A percentile compares a stretch with the other conserved stretches of the same genome.
Conservation (phyloP, 2,113 vertebrate species). For the Aramus guarauna region DNA sequence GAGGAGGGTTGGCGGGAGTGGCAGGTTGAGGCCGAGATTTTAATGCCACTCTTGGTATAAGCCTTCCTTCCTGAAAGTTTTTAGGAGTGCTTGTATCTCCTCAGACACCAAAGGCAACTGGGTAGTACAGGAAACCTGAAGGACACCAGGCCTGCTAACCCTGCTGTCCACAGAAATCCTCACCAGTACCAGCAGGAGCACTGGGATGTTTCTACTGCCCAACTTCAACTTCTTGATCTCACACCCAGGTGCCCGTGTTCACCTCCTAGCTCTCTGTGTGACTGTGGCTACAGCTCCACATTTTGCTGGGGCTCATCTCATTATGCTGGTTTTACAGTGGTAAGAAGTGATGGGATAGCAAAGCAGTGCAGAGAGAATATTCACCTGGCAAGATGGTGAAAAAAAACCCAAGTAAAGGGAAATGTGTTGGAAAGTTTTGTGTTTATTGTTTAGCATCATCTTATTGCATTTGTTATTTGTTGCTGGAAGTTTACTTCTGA, state of each 20-base stretch:
- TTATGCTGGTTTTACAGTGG: neutral
- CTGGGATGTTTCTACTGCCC: neutral
- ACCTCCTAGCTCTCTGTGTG: neutral
- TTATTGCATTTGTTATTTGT: neutral
- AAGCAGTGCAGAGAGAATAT: neutral
- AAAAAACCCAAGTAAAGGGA: neutral
- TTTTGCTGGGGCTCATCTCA: neutral
- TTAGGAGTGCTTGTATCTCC: neutral
- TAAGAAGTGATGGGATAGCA: neutral
- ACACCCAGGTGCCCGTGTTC: neutral
- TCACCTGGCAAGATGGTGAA: neutral
- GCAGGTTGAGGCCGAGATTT: neutral
- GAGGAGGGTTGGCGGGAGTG: fast-evolving
- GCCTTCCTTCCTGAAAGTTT: neutral
- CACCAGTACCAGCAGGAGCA: neutral
- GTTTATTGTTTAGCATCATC: neutral
- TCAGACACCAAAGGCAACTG: neutral
- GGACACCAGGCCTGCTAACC: neutral
- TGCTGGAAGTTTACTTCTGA: neutral
- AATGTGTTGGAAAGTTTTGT: neutral
- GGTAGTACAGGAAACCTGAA: neutral
- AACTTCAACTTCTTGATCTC: neutral
- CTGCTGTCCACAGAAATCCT: neutral
- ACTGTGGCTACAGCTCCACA: neutral
- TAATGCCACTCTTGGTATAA: neutral